These are phyloP conservation scores for Tiliacea aurago DNA, from an alignment of 2,888 invertebrate species.

Conservation along the genomic window DNA sequence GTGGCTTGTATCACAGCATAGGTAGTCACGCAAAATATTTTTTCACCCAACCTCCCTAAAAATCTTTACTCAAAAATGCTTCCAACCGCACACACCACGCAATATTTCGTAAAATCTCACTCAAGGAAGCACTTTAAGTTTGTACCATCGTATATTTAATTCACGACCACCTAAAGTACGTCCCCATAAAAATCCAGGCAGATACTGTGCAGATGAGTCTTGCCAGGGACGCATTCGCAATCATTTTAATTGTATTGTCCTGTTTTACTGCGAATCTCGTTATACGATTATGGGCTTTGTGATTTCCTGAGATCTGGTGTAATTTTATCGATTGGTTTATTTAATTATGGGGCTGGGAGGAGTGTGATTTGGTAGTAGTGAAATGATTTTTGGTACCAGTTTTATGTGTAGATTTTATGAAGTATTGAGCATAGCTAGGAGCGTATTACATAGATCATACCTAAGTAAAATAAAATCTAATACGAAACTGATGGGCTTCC, in stretches of 20 bases:
- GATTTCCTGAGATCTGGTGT: conserved; percentile 71
- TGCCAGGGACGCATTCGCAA: conserved; percentile 84
- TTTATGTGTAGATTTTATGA: not conserved
- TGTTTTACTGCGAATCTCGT: conserved; percentile 89
- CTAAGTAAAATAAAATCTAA: not conserved
- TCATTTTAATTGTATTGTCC: conserved; percentile 88
- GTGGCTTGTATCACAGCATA: not conserved
- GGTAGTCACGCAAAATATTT: conserved; percentile 5
- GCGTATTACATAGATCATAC: no score
- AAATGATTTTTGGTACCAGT: not conserved
- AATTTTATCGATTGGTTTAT: conserved; percentile 72
- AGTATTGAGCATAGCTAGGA: not conserved
- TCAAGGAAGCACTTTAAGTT: conserved; percentile 87
- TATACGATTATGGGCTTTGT: conserved; percentile 82
- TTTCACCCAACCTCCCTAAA: conserved; percentile 29
- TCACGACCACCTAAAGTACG: conserved; percentile 87
- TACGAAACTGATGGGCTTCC: not conserved
- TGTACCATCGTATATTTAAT: conserved; percentile 88
- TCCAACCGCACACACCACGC: conserved; percentile 61
- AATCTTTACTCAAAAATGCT: conserved; percentile 47
- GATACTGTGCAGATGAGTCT: conserved; percentile 90
- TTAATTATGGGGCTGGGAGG: conserved; percentile 54
- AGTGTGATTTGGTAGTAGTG: conserved; percentile 54
- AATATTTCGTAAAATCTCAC: conserved; percentile 89
- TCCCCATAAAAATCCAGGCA: conserved; percentile 89